A percentile compares a stretch with the other conserved stretches of the same genome.
Conservation (phyloP, 2,888 invertebrate genomes). For the Abrostola tripartita region DNA sequence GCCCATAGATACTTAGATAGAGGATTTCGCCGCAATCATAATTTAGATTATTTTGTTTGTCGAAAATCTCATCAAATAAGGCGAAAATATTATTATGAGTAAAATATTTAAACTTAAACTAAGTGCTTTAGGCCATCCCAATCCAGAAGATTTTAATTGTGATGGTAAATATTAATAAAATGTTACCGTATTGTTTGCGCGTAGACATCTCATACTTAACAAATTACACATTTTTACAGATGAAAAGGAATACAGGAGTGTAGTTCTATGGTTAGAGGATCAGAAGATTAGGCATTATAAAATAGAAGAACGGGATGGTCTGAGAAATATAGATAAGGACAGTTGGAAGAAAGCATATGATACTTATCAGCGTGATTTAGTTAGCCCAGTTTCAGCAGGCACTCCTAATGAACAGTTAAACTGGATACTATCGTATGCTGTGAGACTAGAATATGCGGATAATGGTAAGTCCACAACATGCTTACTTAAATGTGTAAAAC, state of each 20-base stretch:
- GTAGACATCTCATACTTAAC: slow-evolving; percentile 7
- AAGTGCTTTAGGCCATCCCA: slow-evolving; percentile 93
- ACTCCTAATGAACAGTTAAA: slow-evolving; percentile 92
- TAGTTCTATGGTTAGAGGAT: slow-evolving; percentile 97
- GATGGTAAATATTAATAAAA: slow-evolving; percentile 87
- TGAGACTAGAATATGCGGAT: slow-evolving; percentile 94
- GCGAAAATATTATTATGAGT: slow-evolving; percentile 57
- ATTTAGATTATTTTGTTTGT: slow-evolving; percentile 19
- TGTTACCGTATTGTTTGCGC: neutral
- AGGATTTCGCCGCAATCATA: slow-evolving; percentile 21
- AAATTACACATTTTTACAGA: slow-evolving; percentile 87
- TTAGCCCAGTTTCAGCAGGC: slow-evolving; percentile 90
- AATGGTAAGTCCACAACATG: slow-evolving; percentile 86
- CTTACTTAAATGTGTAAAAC: neutral
- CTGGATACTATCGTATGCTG: slow-evolving; percentile 95
- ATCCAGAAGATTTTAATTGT: slow-evolving; percentile 91
- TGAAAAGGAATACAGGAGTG: slow-evolving; percentile 92
- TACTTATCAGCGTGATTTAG: slow-evolving; percentile 92
- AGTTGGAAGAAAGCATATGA: slow-evolving; percentile 92
- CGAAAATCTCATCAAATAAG: slow-evolving; percentile 14
- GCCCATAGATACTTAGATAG: too few relatives aligned
- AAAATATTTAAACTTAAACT: slow-evolving; percentile 94
- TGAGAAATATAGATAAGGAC: slow-evolving; percentile 91
- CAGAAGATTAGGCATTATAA: slow-evolving; percentile 96
- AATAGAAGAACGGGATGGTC: slow-evolving; percentile 92